phyloP scores from a whole-genome alignment of 2,113 vertebrate genomes.

The Anarhynchus alexandrinus region DNA sequence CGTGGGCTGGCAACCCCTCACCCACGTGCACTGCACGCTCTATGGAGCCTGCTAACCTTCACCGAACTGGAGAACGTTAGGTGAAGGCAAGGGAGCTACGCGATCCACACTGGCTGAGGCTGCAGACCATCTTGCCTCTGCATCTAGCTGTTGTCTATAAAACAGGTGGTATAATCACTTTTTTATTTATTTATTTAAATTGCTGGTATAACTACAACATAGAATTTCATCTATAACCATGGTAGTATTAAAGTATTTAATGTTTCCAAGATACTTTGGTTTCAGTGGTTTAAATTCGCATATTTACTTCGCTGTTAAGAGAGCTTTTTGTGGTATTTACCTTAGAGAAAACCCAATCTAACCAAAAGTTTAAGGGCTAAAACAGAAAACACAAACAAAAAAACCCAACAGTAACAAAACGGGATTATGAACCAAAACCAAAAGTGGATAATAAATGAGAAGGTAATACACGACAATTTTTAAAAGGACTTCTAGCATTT shows the following conservation, averaged over 20 bases:
- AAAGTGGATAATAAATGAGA: neutral
- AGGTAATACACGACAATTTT: neutral
- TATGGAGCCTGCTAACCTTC: neutral
- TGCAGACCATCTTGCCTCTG: neutral
- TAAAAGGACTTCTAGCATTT: neutral
- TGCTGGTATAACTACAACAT: neutral
- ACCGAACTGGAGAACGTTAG: neutral
- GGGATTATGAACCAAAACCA: neutral
- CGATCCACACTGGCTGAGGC: neutral
- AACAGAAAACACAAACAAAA: neutral
- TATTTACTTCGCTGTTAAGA: neutral
- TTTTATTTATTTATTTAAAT: neutral
- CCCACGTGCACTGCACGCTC: accelerated
- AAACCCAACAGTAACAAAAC: neutral
- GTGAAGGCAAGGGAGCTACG: accelerated
- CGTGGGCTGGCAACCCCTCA: neutral
- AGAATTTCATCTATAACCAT: neutral
- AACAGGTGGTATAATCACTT: neutral
- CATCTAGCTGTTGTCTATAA: neutral
- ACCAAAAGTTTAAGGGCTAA: neutral
- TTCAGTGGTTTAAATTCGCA: neutral
- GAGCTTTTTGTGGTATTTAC: neutral
- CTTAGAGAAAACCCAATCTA: neutral
- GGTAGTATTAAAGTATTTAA: neutral
- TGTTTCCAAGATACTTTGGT: neutral